A percentile compares a stretch with the other conserved stretches of the same genome.
phyloP scores from a whole-genome alignment of 2,113 vertebrate genomes.

The Lagopus leucura region DNA sequence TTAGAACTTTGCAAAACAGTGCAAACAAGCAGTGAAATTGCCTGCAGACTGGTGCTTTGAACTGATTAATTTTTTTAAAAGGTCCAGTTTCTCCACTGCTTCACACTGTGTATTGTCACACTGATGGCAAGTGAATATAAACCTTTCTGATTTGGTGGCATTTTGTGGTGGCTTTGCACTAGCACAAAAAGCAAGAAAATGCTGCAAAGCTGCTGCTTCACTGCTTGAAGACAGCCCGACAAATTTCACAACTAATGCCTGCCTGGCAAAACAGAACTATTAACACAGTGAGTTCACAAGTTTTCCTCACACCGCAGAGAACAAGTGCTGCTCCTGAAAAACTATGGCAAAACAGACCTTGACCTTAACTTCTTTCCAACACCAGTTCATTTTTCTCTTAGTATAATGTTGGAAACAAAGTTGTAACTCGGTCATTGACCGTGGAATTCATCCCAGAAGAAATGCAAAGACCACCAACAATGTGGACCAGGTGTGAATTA shows the following conservation, averaged over 20 bases:
- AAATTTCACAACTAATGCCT: background rate
- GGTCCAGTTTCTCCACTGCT: background rate
- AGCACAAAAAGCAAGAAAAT: background rate
- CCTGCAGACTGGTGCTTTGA: background rate
- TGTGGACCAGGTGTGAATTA: conserved; percentile 1
- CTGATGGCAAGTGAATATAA: background rate
- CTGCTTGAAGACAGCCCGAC: background rate
- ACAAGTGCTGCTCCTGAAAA: background rate
- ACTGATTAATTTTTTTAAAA: background rate
- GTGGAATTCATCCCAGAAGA: conserved; percentile 17
- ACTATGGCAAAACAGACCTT: background rate
- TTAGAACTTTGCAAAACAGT: background rate
- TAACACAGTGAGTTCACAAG: background rate
- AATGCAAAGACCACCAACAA: background rate
- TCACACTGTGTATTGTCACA: background rate
- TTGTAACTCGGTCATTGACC: background rate
- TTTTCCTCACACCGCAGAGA: background rate
- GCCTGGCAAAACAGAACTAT: background rate
- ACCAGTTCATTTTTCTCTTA: background rate
- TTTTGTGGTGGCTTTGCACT: background rate
- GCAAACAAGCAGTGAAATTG: background rate
- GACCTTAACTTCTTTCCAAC: background rate
- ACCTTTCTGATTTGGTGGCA: background rate
- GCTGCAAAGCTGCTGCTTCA: background rate
- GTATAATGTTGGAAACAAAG: background rate